These are phyloP conservation scores for Osmerus mordax DNA, from an alignment of 2,113 vertebrate species.

Conservation along the genomic window DNA sequence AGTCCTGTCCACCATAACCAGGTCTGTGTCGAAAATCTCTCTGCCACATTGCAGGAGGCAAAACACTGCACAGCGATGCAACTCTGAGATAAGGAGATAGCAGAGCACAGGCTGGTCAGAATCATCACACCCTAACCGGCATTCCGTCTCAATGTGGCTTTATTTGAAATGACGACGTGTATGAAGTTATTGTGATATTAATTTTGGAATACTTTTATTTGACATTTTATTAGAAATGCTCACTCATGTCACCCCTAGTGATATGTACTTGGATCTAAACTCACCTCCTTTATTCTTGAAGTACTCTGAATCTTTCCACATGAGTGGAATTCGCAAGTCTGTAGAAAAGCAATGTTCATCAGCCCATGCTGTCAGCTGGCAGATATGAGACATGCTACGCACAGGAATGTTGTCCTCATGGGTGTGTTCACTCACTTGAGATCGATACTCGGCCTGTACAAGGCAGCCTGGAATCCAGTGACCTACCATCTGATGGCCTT, in stretches of 20 bases:
- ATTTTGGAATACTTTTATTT: too few relatives aligned
- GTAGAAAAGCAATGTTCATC: slow-evolving; percentile 6
- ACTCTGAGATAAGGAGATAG: slow-evolving; percentile 60
- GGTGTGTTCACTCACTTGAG: slow-evolving; percentile 68
- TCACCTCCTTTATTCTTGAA: slow-evolving; percentile 97
- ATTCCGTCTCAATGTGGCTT: too few relatives aligned
- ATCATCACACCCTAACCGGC: too few relatives aligned
- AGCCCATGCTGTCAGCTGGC: background rate
- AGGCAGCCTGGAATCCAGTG: slow-evolving; percentile 54
- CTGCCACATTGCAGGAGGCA: slow-evolving; percentile 80
- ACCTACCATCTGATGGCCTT: slow-evolving; percentile 71
- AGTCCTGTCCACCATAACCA: slow-evolving; percentile 84
- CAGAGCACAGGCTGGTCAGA: background rate
- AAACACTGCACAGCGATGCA: slow-evolving; percentile 85
- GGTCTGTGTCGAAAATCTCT: slow-evolving; percentile 80
- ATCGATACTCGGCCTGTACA: slow-evolving; percentile 76
- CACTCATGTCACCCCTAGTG: too few relatives aligned
- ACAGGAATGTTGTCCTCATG: background rate
- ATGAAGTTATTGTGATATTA: too few relatives aligned
- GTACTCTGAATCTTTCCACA: slow-evolving; percentile 97
- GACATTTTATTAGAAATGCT: too few relatives aligned
- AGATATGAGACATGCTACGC: slow-evolving; percentile 2
- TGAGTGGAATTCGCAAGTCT: slow-evolving; percentile 93
- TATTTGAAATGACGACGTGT: too few relatives aligned
- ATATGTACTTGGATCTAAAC: slow-evolving; percentile 15